These are phyloP conservation scores for Theropithecus gelada DNA, from an alignment of 2,113 vertebrate genomes.

Conservation along the genomic window DNA sequence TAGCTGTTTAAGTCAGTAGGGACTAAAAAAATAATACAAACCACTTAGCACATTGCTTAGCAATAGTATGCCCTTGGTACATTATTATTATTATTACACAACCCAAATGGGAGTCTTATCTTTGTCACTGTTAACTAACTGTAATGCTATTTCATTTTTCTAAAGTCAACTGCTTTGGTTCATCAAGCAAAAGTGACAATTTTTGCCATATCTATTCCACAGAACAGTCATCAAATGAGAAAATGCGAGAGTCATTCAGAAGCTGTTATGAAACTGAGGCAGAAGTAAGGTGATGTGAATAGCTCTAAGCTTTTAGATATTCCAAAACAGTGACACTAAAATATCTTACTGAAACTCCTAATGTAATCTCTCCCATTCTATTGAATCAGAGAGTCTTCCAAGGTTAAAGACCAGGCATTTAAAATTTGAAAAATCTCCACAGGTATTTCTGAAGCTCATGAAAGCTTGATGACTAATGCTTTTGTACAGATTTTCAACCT, in stretches of 20 bases:
- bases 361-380: neutral
- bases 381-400: neutral
- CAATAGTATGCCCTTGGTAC: neutral
- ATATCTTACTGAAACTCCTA: neutral
- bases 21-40: neutral
- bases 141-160: neutral
- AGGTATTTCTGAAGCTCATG: conserved; percentile 27
- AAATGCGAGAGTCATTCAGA: neutral
- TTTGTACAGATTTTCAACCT: neutral
- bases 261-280: neutral
- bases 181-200: neutral
- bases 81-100: neutral
- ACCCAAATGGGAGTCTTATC: neutral
- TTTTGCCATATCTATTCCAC: neutral
- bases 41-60: neutral
- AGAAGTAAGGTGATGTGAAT: neutral
- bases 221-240: neutral
- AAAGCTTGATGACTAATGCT: neutral
- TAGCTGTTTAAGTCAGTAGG: neutral
- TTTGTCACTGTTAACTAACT: neutral
- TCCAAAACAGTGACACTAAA: neutral
- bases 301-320: neutral
- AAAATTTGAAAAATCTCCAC: conserved; percentile 25
- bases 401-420: neutral
- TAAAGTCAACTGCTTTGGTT: neutral